Base-by-base conservation (phyloP, 1,140 invertebrate species). In the Cydia fagiglandana region DNA sequence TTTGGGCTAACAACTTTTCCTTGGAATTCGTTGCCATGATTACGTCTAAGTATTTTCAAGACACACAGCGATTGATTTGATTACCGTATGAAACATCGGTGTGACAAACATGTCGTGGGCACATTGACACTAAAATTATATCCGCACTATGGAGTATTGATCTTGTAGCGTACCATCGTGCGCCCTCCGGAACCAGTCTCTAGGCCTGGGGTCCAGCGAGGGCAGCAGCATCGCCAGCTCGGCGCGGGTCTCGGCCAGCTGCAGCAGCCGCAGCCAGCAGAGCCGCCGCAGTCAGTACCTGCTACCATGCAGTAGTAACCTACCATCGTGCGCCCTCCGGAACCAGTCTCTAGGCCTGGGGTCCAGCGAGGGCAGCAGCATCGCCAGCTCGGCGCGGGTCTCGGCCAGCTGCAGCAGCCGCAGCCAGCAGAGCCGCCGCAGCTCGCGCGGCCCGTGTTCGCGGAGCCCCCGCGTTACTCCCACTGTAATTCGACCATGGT, bases 381-480 rank as follows among this genome's bases (percentile, higher is more conserved):
- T n/a, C 28, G 76, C 76, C 73, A 83, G 64, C 74, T 47, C 38
- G 45, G 64, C 66, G 77, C 77, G 45, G 24, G 73, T 73, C 47
- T 70, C 68, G 2, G 81, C 80, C 41, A 81, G 78, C 76, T 78
- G 74, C 12, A 12, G 53, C 79, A 84, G 79, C 45, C 84, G 82
- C 77, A 81, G 83, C 84, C 87, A 85, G 73, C 84, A 76, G 68
- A 86, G 30, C 20, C 83, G 82, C 45, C 78, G 81, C 78, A 88
- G 83, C 78, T 81, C 81, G 64, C 64, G 53, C 13, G 74, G 78
- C 76, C 64, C 61, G 66, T 28, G 78, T 47, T 70, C 73, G 76
- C 77, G 80, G 75, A 84, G 77, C 66, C 56, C 56, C 53, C 50
- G 73, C 76, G 79, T 75, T 28, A 81, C 64, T 13, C 64, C n/a